Conservation (phyloP, 2,113 vertebrate genomes). For the Platysteira castanea region DNA sequence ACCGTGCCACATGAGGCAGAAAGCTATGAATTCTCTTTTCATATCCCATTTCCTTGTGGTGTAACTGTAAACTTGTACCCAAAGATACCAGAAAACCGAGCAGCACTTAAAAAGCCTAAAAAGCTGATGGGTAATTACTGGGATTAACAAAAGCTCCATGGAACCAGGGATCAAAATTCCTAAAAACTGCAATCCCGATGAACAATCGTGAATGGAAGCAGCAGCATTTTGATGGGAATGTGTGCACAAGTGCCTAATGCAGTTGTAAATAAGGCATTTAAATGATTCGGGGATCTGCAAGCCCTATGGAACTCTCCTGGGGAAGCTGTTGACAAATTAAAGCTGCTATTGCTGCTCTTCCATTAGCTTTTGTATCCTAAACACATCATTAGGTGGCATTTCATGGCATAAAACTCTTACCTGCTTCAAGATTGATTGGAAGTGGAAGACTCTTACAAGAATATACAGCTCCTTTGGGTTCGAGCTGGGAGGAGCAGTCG, state of each 20-base stretch:
- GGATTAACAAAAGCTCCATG: neutral
- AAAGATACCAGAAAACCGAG: neutral
- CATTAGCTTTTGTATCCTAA: slow-evolving; percentile 54
- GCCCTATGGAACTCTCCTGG: slow-evolving; percentile 22
- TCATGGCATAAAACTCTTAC: slow-evolving; percentile 48
- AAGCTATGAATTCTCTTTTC: neutral
- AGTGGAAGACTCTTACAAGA: slow-evolving; percentile 21
- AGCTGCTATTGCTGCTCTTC: slow-evolving; percentile 16
- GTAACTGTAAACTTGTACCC: neutral
- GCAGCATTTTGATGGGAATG: neutral
- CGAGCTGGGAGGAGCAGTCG: neutral
- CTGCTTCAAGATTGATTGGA: slow-evolving; percentile 46
- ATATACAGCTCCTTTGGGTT: slow-evolving; percentile 29
- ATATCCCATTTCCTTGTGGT: neutral
- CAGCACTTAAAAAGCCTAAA: neutral
- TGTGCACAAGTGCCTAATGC: neutral
- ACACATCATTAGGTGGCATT: slow-evolving; percentile 54
- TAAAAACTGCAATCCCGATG: neutral
- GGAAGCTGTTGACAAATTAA: slow-evolving; percentile 59
- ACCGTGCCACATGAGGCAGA: neutral
- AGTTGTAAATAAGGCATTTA: slow-evolving; percentile 51
- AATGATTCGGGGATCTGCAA: slow-evolving; percentile 33
- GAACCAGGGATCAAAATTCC: neutral
- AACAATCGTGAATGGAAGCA: neutral
- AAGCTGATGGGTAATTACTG: neutral